Conservation (phyloP, 92 coral and sea anemone species). For the Meandrina meandrites region DNA sequence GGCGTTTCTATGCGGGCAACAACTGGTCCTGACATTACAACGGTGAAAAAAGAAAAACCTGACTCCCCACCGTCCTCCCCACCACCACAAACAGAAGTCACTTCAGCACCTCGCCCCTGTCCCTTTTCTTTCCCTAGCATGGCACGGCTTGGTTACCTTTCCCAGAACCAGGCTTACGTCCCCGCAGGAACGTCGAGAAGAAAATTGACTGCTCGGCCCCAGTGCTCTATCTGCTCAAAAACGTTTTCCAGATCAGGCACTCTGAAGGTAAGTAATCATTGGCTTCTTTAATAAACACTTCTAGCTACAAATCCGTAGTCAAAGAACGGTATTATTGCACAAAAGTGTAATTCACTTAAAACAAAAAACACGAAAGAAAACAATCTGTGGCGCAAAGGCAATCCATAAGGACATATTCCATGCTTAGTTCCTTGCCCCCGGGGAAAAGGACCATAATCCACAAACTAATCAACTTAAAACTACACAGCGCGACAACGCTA, state of each 20-base stretch:
- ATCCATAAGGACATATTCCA: no score
- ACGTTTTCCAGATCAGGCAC: conserved; percentile 37
- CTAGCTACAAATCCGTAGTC: no score
- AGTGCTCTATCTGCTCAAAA: conserved; percentile 26
- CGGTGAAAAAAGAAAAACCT: conserved; percentile 13
- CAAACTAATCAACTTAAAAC: no score
- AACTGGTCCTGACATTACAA: neutral
- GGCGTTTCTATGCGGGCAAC: conserved; percentile 16
- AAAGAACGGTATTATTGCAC: no score
- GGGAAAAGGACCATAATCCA: no score
- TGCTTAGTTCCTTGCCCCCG: no score
- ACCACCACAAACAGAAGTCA: neutral
- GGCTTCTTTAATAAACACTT: neutral
- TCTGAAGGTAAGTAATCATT: conserved; percentile 5
- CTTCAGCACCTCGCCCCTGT: neutral
- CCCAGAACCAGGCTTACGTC: neutral
- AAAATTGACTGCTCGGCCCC: neutral
- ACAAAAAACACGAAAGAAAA: no score
- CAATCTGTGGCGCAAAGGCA: no score
- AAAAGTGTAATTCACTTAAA: no score
- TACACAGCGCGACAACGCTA: no score
- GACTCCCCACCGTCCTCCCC: conserved; percentile 5
- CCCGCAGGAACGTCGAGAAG: neutral
- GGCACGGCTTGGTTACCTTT: conserved; percentile 5
- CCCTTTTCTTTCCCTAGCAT: neutral